phyloP scores from a whole-genome alignment of 64 coral and sea anemone genomes.

The Pocillopora damicornis region DNA sequence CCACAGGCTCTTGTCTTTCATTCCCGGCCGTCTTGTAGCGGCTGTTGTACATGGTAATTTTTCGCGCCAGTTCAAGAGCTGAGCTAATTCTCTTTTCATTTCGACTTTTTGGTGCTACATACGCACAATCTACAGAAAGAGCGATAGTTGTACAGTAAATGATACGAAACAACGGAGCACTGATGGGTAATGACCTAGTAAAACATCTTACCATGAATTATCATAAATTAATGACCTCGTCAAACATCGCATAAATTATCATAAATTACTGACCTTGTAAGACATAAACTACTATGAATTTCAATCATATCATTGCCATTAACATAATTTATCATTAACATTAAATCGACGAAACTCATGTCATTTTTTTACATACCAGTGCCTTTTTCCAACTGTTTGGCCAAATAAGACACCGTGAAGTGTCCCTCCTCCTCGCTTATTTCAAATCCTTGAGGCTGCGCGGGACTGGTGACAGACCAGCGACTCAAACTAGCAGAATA shows the following conservation, averaged over 20 bases:
- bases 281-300: too few species aligned
- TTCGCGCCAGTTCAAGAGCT: slow-evolving; percentile 65
- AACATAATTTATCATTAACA: too few species aligned
- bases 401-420: slow-evolving; percentile 74
- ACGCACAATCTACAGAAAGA: slow-evolving; percentile 51
- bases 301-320: too few species aligned
- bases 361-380: background rate
- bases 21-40: slow-evolving; percentile 47
- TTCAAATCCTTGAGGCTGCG: slow-evolving; percentile 37
- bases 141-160: background rate
- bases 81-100: slow-evolving; percentile 51
- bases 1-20: background rate
- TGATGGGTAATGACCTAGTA: too few species aligned
- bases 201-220: too few species aligned
- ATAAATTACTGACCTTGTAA: too few species aligned
- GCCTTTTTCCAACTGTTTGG: slow-evolving; percentile 48
- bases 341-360: background rate
- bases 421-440: slow-evolving; percentile 69
- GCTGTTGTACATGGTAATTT: slow-evolving; percentile 77
- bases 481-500: slow-evolving; percentile 34
- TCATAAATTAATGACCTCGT: too few species aligned
- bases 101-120: slow-evolving; percentile 28
- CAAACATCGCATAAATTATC: too few species aligned
- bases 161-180: background rate
- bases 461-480: slow-evolving; percentile 36